These are phyloP conservation scores for Etia nguti DNA, from an alignment of 2,113 vertebrate genomes.

Conservation along the genomic window DNA sequence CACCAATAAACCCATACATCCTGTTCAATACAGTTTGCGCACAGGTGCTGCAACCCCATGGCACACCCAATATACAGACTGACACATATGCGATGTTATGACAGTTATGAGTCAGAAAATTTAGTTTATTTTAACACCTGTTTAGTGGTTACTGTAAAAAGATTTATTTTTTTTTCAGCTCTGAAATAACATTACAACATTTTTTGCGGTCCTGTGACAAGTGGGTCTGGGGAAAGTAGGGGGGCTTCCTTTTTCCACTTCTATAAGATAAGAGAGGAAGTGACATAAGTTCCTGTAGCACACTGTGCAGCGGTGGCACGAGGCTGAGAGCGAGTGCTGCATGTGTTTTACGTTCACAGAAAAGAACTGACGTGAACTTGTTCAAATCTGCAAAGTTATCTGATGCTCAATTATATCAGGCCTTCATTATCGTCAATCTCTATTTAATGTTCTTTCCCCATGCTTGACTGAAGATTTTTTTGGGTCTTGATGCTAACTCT, in stretches of 20 bases:
- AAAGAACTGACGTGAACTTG: neutral
- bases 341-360: constrained; percentile 7
- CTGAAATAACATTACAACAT: neutral
- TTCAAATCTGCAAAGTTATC: neutral
- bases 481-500: neutral
- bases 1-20: constrained; percentile 26
- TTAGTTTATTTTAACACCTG: neutral
- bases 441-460: neutral
- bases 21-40: constrained; percentile 24
- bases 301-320: constrained; percentile 5
- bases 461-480: neutral
- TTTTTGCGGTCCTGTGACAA: neutral
- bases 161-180: neutral
- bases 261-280: constrained; percentile 59
- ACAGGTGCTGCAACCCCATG: neutral
- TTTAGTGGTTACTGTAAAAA: neutral
- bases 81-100: neutral
- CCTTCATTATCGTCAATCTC: neutral
- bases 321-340: constrained; percentile 6
- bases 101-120: neutral
- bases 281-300: constrained; percentile 68
- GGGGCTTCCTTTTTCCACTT: constrained; percentile 68
- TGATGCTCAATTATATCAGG: neutral
- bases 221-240: constrained; percentile 49
- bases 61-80: neutral